Percentiles rank a stretch among this genome's conserved stretches.
phyloP scores from a whole-genome alignment of 2,797 vertebrate species.

The Ctenopoma kingsleyae region DNA sequence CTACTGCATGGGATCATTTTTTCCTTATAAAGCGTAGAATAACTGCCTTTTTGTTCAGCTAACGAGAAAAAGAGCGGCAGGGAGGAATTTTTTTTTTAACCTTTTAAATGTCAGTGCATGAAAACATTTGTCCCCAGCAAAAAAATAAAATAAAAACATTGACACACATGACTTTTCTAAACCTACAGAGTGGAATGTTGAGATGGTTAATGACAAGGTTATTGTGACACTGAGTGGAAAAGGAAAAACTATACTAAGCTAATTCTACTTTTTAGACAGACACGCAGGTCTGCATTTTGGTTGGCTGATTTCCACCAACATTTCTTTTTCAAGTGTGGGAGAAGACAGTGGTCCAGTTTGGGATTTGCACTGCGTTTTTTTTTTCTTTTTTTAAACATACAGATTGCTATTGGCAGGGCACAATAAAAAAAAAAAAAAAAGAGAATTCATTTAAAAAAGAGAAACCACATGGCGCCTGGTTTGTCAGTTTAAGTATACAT shows the following conservation, averaged over 20 bases:
- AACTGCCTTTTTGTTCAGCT: conserved; percentile 93
- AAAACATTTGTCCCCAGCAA: conserved; percentile 88
- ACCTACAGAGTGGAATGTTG: conserved; percentile 91
- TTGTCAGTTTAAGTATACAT: neutral
- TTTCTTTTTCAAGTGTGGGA: neutral
- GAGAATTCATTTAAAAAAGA: neutral
- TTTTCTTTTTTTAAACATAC: neutral
- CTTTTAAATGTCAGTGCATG: conserved; percentile 88
- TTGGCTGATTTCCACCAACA: neutral
- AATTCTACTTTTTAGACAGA: neutral
- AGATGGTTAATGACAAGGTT: conserved; percentile 83
- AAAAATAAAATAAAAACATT: conserved; percentile 77
- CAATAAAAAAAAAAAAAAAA: too few species aligned
- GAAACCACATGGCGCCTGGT: neutral
- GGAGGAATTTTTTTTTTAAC: conserved; percentile 52
- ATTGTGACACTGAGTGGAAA: conserved; percentile 83
- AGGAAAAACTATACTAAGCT: neutral
- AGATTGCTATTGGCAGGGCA: neutral
- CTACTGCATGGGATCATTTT: conserved; percentile 89
- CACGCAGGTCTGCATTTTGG: neutral
- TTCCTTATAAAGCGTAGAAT: conserved; percentile 90
- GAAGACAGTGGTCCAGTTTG: neutral
- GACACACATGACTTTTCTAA: conserved; percentile 87
- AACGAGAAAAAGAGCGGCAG: conserved; percentile 81
- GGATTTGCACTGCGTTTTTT: neutral